Evolutionary conservation across 2,113 vertebrate genomes (phyloP).

Genomic region (Alces alces): DNA sequence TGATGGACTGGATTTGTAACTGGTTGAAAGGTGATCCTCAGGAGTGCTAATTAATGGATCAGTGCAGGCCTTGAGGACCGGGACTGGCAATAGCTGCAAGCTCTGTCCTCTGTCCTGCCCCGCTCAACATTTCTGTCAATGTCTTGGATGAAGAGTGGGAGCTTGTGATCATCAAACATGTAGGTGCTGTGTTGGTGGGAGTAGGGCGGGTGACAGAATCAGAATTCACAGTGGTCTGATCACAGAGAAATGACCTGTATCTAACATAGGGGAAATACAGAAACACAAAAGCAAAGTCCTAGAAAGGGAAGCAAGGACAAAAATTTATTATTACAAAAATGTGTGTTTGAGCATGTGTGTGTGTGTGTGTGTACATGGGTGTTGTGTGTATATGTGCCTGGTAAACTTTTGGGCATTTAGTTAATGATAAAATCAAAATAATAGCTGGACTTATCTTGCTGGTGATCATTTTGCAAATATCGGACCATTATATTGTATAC

Average conservation of each 20-base stretch:
- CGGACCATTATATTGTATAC: background rate
- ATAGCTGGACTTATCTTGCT: background rate
- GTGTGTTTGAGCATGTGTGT: rapidly evolving
- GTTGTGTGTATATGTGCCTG: background rate
- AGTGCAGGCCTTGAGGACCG: background rate
- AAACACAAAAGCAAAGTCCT: background rate
- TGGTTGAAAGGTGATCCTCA: background rate
- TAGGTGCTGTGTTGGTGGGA: background rate
- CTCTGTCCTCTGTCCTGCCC: background rate
- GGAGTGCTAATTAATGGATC: conserved; percentile 12
- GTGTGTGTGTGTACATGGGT: background rate
- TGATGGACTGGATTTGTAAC: background rate
- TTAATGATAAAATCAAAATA: background rate
- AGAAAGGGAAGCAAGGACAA: background rate
- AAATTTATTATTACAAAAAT: background rate
- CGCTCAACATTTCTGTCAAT: background rate
- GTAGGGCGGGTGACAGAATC: background rate
- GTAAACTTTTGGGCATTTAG: background rate
- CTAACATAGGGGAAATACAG: background rate
- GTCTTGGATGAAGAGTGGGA: background rate
- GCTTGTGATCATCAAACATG: background rate
- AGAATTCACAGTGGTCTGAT: background rate
- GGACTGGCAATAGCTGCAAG: background rate
- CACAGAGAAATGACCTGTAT: background rate
- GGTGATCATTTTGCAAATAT: background rate